phyloP scores from a whole-genome alignment of 1,140 invertebrate species.

The Bactericera cockerelli region DNA sequence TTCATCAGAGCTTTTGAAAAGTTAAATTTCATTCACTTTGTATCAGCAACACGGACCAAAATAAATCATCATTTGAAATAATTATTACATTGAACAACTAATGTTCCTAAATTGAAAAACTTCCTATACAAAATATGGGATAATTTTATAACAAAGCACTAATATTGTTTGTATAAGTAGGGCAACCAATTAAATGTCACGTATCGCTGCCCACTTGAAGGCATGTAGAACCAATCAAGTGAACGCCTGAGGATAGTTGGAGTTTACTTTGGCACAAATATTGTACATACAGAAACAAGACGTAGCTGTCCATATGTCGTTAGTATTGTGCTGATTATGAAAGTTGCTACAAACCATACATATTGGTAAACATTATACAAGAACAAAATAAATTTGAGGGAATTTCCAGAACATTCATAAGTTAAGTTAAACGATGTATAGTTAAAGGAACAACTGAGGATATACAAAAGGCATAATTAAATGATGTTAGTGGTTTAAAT shows the following conservation, averaged over 20 bases:
- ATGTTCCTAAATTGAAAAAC: too few relatives aligned
- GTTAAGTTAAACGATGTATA: neutral
- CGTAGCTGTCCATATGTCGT: too few relatives aligned
- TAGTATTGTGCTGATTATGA: neutral
- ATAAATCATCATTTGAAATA: conserved; percentile 16
- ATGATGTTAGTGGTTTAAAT: too few relatives aligned
- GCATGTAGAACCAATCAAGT: neutral
- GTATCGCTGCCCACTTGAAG: conserved; percentile 3
- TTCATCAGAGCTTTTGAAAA: conserved; percentile 17
- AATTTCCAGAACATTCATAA: neutral
- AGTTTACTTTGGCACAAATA: neutral
- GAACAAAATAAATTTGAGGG: neutral
- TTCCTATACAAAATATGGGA: too few relatives aligned
- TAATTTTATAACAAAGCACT: too few relatives aligned
- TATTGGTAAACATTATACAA: neutral
- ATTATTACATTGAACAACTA: neutral
- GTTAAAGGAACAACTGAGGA: too few relatives aligned
- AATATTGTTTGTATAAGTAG: too few relatives aligned
- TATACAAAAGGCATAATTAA: too few relatives aligned
- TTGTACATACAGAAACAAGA: neutral
- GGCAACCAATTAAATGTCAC: too few relatives aligned
- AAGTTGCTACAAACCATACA: neutral
- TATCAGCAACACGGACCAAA: conserved; percentile 16
- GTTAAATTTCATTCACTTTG: conserved; percentile 17
- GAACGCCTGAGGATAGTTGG: conserved; percentile 4